A percentile compares a stretch with the other conserved stretches of the same genome.
Conservation (phyloP, 1,140 invertebrate species). For the Stegodyphus dumicola region DNA sequence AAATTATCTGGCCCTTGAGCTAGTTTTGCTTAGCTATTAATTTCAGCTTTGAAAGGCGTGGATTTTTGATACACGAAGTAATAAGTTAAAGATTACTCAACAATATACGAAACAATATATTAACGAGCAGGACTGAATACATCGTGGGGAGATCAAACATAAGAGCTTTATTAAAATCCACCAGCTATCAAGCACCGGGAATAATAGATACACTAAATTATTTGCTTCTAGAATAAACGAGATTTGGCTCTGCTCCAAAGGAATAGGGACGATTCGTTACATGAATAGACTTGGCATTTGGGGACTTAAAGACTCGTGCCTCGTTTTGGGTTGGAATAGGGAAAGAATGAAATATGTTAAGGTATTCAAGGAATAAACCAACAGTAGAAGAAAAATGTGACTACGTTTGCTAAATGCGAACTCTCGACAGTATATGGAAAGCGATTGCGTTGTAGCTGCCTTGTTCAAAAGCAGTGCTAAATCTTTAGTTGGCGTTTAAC, state of each 20-base stretch:
- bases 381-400: no score
- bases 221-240: constrained; percentile 54
- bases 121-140: constrained; percentile 36
- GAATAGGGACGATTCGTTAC: constrained; percentile 1
- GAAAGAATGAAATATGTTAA: background rate
- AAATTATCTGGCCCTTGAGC: no score
- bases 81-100: constrained; percentile 12
- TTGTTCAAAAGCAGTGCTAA: no score
- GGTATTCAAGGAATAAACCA: no score
- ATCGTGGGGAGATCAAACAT: constrained; percentile 45
- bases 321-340: background rate
- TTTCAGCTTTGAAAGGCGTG: constrained; percentile 2
- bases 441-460: no score
- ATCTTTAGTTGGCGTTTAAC: no score
- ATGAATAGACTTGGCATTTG: constrained; percentile 53
- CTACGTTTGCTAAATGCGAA: no score
- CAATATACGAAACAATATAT: constrained; percentile 37
- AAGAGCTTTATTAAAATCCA: constrained; percentile 60
- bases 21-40: constrained; percentile 12
- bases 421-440: no score
- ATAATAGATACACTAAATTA: constrained; percentile 55
- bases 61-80: no score
- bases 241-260: constrained; percentile 41
- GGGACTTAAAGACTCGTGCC: background rate
- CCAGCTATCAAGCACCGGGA: constrained; percentile 50